These are phyloP conservation scores for Aulostomus chinensis DNA, from an alignment of 2,797 vertebrate species.

Conservation along the genomic window DNA sequence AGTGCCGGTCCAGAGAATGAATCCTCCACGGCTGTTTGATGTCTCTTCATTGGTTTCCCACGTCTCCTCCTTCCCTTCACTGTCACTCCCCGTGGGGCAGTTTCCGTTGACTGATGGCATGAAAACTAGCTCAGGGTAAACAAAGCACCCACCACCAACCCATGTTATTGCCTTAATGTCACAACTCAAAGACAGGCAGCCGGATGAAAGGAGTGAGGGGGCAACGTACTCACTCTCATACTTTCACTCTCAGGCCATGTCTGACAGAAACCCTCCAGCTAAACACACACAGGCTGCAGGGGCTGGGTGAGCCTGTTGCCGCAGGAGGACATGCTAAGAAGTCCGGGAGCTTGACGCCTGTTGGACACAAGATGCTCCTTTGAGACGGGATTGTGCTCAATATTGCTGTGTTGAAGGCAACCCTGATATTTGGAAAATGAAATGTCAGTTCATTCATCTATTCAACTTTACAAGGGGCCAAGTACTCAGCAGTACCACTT, in stretches of 20 bases:
- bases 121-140: conserved; percentile 67
- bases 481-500: no score
- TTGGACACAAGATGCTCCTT: no score
- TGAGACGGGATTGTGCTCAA: no score
- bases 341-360: no score
- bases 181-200: conserved; percentile 39
- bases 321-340: no score
- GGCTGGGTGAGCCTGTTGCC: conserved; percentile 18
- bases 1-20: conserved; percentile 26
- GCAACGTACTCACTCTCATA: conserved; percentile 7
- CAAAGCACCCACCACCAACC: conserved; percentile 54
- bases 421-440: no score
- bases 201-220: conserved; percentile 24
- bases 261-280: conserved; percentile 33
- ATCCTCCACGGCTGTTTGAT: conserved; percentile 58
- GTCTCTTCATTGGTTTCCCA: conserved; percentile 59
- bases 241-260: conserved; percentile 14
- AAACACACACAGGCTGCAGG: conserved; percentile 6
- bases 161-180: conserved; percentile 59
- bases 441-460: no score
- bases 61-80: conserved; percentile 49
- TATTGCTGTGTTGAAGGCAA: not conserved
- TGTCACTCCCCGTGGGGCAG: conserved; percentile 50
- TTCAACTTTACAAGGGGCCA: no score
- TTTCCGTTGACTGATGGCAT: conserved; percentile 58